Evolutionary conservation across 2,797 vertebrate species (phyloP).

Genomic region (Intellagama lesueurii): DNA sequence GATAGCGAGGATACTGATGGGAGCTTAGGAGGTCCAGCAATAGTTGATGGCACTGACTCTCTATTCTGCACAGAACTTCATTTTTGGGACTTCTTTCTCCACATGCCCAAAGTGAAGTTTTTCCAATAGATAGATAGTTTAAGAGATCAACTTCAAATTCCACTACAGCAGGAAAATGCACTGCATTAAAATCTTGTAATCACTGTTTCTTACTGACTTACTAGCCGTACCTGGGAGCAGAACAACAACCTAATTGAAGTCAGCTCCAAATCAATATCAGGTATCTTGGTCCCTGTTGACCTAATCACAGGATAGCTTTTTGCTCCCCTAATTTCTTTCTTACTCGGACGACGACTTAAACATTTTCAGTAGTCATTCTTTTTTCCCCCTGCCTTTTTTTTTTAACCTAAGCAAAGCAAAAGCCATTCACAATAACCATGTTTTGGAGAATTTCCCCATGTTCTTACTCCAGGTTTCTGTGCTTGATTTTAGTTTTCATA

Average conservation of each 20-base stretch:
- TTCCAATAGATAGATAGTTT: background rate
- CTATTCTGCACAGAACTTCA: background rate
- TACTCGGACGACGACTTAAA: constrained; percentile 13
- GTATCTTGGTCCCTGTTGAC: background rate
- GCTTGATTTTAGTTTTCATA: too few relatives aligned
- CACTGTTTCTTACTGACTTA: constrained; percentile 20
- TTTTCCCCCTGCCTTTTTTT: background rate
- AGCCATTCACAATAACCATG: background rate
- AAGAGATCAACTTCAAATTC: background rate
- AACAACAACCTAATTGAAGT: background rate
- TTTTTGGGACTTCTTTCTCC: background rate
- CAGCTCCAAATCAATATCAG: constrained; percentile 19
- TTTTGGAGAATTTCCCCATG: background rate
- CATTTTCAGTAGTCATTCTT: background rate
- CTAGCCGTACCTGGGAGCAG: constrained; percentile 23
- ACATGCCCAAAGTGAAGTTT: background rate
- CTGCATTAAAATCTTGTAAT: background rate
- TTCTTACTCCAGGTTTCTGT: too few relatives aligned
- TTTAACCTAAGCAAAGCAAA: background rate
- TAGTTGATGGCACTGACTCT: too few relatives aligned
- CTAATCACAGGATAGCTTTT: background rate
- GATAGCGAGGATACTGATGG: background rate
- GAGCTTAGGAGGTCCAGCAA: too few relatives aligned
- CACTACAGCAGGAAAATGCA: background rate
- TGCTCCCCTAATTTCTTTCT: constrained; percentile 22